Percentiles rank a stretch among this genome's conserved stretches.
These are phyloP conservation scores for Lepilemur ruficaudatus DNA, from an alignment of 2,797 vertebrate genomes.

Conservation along the genomic window DNA sequence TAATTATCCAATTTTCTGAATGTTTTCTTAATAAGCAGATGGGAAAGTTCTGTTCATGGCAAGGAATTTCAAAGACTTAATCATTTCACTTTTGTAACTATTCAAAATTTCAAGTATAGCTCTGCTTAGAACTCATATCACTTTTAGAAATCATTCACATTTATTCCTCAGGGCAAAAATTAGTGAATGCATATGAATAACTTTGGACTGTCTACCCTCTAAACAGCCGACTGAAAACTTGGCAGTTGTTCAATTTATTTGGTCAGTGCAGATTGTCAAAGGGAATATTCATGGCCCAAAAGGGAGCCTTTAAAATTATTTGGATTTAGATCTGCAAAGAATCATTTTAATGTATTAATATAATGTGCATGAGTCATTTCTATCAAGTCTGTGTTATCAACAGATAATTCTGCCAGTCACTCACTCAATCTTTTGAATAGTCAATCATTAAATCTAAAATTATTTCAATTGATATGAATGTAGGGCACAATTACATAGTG, in stretches of 20 bases:
- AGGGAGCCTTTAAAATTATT: conserved; percentile 50
- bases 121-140: conserved; percentile 52
- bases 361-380: conserved; percentile 50
- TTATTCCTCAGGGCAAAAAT: conserved; percentile 49
- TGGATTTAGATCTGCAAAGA: conserved; percentile 40
- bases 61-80: conserved; percentile 68
- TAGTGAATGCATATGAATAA: conserved; percentile 61
- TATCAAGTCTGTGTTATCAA: conserved; percentile 49
- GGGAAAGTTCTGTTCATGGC: conserved; percentile 56
- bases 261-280: conserved; percentile 44
- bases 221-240: conserved; percentile 54
- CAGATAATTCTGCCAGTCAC: conserved; percentile 53
- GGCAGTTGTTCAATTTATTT: conserved; percentile 55
- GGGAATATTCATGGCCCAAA: conserved; percentile 46
- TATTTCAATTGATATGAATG: conserved; percentile 59
- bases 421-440: conserved; percentile 45
- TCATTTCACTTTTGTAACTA: conserved; percentile 63
- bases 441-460: conserved; percentile 61
- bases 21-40: conserved; percentile 74
- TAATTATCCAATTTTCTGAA: conserved; percentile 76
- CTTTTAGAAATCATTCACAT: conserved; percentile 65
- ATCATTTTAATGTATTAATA: conserved; percentile 50
- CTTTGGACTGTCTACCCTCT: background rate
- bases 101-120: conserved; percentile 64
- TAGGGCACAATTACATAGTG: conserved; percentile 26